Conservation (phyloP, 2,888 invertebrate species). For the Zygaena filipendulae region DNA sequence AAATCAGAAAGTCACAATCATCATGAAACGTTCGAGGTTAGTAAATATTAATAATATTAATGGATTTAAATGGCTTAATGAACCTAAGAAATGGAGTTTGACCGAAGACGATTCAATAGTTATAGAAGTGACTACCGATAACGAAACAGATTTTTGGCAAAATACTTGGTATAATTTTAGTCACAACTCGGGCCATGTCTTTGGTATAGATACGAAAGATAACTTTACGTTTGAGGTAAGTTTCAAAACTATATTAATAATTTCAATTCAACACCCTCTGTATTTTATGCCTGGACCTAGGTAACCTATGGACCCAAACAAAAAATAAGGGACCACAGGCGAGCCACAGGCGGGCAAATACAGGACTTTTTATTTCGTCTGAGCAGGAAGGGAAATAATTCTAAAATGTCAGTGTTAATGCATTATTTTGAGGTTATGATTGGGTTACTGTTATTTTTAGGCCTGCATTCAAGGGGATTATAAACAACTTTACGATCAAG, state of each 20-base stretch:
- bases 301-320: no score
- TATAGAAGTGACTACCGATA: conserved; percentile 32
- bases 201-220: conserved; percentile 30
- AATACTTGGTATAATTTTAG: conserved; percentile 40
- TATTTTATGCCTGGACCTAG: no score
- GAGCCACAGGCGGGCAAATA: no score
- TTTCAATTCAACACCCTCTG: no score
- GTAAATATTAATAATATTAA: conserved; percentile 19
- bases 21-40: no score
- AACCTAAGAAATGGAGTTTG: conserved; percentile 33
- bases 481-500: conserved; percentile 43
- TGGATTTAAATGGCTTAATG: conserved; percentile 40
- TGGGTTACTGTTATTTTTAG: conserved; percentile 27
- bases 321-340: no score
- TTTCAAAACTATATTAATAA: no score
- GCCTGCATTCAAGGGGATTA: conserved; percentile 42
- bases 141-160: conserved; percentile 49
- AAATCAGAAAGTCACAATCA: no score
- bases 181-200: conserved; percentile 39
- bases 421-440: no score
- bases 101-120: conserved; percentile 17
- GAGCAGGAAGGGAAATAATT: no score
- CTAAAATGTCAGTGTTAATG: no score
- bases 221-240: conserved; percentile 41
- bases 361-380: no score